Evolutionary conservation across 2,113 vertebrate species (phyloP), one percentile per base, ranked within the genome.

Genomic region (Alethe diademata): DNA sequence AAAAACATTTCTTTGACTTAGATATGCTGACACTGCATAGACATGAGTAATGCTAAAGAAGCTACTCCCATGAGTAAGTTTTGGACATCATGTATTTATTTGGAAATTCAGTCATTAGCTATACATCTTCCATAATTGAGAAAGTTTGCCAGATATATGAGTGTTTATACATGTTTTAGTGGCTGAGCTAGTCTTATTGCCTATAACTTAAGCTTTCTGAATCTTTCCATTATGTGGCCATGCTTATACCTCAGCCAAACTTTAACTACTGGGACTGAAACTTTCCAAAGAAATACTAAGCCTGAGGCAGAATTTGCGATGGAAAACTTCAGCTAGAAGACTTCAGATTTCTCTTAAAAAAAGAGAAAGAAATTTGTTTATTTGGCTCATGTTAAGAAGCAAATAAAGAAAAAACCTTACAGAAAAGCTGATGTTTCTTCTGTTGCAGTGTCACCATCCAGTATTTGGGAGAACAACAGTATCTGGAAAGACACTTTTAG

Each of bases 271-370:
- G 47, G 42, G 75, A 70, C 67, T 5, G 22, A 86, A 94, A 92
- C 25, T 84, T 94, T 93, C 69, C 82, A 80, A 85, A 93, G 66
- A 67, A 92, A 86, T 47, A 64, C 9, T 78, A n/a, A 91, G 88
- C 90, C 88, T 53, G 56, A 78, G 75, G 82, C 74, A 94, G 72
- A 86, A 74, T 71, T 83, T 62, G 48, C 10, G 58, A 53, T 78
- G 81, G 82, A 94, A 95, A 93, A 66, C 64, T 83, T 83, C 28
- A 92, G 57, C 64, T 73, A 29, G 88, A 91, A 76, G 29, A 43
- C 12, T 87, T 94, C 73, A 72, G 23, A 89, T 81, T 91, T 92
- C 50, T 87, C 50, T 64, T 29, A 88, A 87, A 90, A 47, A 10
- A 62, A 84, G 51, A 81, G 48, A 40, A 43, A 89, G 23, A 96